These are phyloP conservation scores for Chamaetylas fuelleborni DNA, from an alignment of 2,113 vertebrate species.

Conservation along the genomic window DNA sequence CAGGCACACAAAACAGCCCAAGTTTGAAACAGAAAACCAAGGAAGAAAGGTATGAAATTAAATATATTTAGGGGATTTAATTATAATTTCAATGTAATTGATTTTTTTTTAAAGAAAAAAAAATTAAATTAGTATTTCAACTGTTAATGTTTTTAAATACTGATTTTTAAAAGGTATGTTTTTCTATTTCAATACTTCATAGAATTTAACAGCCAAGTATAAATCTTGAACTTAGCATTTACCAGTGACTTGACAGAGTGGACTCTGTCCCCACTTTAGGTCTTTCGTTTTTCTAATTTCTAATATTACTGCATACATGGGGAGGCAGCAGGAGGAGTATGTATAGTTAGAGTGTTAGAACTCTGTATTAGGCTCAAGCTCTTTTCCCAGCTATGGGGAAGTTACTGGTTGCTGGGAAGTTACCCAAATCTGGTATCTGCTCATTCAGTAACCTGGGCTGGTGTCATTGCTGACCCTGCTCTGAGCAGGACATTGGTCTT, in stretches of 20 bases:
- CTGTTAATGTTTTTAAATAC: not conserved
- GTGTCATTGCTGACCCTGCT: not conserved
- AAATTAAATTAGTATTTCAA: not conserved
- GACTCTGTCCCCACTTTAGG: not conserved
- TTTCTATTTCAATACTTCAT: not conserved
- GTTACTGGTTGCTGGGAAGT: not conserved
- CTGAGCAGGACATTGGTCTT: not conserved
- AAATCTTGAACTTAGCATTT: not conserved
- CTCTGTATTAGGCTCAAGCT: not conserved
- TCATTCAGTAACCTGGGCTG: not conserved
- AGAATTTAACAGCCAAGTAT: not conserved
- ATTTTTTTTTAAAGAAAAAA: not conserved
- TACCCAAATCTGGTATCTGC: not conserved
- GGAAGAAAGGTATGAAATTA: slow-evolving; percentile 32
- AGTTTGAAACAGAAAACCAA: slow-evolving; percentile 11
- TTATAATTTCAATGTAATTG: not conserved
- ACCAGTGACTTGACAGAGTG: not conserved
- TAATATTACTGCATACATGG: not conserved
- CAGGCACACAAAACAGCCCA: slow-evolving; percentile 3
- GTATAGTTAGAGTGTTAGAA: not conserved
- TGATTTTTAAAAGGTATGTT: not conserved
- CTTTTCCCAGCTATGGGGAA: not conserved
- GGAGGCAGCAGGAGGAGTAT: not conserved
- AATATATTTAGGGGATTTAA: not conserved
- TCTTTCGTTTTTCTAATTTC: not conserved